Evolutionary conservation across 2,888 invertebrate species (phyloP).

Genomic region (Lepetodrilus schrolli): DNA sequence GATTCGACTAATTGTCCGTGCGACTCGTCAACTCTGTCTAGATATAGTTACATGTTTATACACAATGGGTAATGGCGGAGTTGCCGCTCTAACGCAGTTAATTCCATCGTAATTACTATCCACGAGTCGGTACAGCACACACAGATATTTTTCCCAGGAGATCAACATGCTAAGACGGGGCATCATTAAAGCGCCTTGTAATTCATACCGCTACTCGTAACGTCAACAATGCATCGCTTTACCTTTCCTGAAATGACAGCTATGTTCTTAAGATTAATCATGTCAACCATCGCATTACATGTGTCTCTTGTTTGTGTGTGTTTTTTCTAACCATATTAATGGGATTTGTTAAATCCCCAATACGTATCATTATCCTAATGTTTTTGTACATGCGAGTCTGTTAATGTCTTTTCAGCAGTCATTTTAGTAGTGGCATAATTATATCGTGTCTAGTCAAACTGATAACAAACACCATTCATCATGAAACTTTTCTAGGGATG

Average conservation of each 20-base stretch:
- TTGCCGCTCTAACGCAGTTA: neutral
- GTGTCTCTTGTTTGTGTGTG: neutral
- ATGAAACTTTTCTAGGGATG: neutral
- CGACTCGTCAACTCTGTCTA: neutral
- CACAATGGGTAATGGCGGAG: neutral
- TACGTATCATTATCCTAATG: neutral
- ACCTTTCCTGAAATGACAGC: neutral
- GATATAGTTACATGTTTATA: constrained; percentile 11
- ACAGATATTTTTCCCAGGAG: neutral
- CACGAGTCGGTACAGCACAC: neutral
- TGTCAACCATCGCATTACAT: neutral
- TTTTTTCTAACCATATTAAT: neutral
- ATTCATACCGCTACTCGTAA: neutral
- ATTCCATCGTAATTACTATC: neutral
- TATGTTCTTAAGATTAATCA: neutral
- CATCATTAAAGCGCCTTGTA: no score
- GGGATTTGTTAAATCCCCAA: neutral
- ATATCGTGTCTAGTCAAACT: neutral
- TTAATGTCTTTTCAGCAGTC: neutral
- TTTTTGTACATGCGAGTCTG: neutral
- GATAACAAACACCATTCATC: neutral
- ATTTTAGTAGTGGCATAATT: neutral
- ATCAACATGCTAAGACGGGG: neutral
- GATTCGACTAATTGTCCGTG: neutral
- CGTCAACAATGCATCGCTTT: neutral